A percentile compares a stretch with the other conserved stretches of the same genome.
These are phyloP conservation scores for Papilio aristodemus DNA, from an alignment of 1,140 invertebrate genomes.

Conservation along the genomic window DNA sequence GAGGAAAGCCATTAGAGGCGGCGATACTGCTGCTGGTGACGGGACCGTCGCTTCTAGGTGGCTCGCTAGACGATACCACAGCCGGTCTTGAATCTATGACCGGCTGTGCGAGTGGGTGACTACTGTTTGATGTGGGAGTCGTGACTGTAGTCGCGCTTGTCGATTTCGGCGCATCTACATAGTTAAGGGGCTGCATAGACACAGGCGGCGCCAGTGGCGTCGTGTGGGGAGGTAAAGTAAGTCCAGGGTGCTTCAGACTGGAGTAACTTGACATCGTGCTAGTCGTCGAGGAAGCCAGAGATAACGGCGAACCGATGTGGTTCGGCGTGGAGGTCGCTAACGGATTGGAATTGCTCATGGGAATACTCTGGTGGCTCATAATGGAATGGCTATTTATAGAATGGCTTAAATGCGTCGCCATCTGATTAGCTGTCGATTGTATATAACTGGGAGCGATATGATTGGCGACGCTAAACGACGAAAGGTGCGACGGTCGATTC, in stretches of 20 bases:
- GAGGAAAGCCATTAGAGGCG: slow-evolving; percentile 66
- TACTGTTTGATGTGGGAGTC: slow-evolving; percentile 49
- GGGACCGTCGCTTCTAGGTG: slow-evolving; percentile 53
- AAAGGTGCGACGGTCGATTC: slow-evolving; percentile 64
- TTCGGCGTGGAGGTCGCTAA: slow-evolving; percentile 57
- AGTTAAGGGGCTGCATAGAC: slow-evolving; percentile 54
- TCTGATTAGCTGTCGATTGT: slow-evolving; percentile 51
- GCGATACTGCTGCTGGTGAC: slow-evolving; percentile 51
- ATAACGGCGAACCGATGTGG: slow-evolving; percentile 55
- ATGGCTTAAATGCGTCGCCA: slow-evolving; percentile 54
- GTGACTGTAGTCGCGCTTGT: slow-evolving; percentile 51
- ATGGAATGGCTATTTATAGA: slow-evolving; percentile 67
- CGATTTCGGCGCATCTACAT: slow-evolving; percentile 52
- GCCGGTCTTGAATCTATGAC: slow-evolving; percentile 59
- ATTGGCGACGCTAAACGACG: slow-evolving; percentile 68
- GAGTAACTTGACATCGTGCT: slow-evolving; percentile 61
- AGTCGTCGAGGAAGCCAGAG: slow-evolving; percentile 54
- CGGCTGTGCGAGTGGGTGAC: slow-evolving; percentile 51
- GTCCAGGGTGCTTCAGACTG: slow-evolving; percentile 60
- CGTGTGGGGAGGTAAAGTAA: slow-evolving; percentile 53
- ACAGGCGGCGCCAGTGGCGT: slow-evolving; percentile 48
- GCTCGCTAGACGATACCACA: slow-evolving; percentile 48
- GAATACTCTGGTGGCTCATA: slow-evolving; percentile 56
- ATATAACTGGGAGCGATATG: slow-evolving; percentile 63
- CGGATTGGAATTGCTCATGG: slow-evolving; percentile 54